phyloP scores from a whole-genome alignment of 92 coral and sea anemone genomes.

The Scolanthus callimorphus region DNA sequence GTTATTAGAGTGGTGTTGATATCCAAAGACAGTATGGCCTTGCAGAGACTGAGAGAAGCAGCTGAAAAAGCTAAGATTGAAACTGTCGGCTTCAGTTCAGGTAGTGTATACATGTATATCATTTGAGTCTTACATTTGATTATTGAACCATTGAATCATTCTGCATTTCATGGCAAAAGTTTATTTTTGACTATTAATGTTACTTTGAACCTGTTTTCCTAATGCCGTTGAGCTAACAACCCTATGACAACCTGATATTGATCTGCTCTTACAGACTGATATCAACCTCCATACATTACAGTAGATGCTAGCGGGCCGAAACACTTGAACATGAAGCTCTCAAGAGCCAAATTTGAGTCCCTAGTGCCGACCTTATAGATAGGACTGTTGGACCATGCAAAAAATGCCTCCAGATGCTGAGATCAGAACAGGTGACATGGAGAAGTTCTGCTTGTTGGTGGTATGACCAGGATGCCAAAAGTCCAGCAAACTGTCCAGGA shows the following conservation, averaged over 20 bases:
- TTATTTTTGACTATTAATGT: no score
- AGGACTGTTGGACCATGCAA: conserved; percentile 90
- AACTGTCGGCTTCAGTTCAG: conserved; percentile 90
- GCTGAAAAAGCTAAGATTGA: conserved; percentile 98
- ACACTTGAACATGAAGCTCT: conserved; percentile 88
- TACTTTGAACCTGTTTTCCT: no score
- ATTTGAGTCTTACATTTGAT: no score
- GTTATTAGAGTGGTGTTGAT: conserved; percentile 90
- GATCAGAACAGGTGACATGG: no score
- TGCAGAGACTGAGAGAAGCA: conserved; percentile 92
- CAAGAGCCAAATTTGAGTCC: conserved; percentile 93
- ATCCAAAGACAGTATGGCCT: conserved; percentile 93
- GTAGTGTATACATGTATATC: no score
- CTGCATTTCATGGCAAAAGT: no score
- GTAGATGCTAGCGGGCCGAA: conserved; percentile 96
- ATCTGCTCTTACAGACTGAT: conserved; percentile 89
- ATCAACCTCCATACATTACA: conserved; percentile 93
- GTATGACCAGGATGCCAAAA: conserved; percentile 99
- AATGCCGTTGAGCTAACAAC: no score
- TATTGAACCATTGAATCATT: no score
- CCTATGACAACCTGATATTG: no score
- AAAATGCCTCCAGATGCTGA: conserved; percentile 85
- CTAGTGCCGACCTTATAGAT: conserved; percentile 80
- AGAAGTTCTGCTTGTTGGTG: conserved; percentile 91
- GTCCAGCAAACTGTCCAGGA: conserved; percentile 85